Conservation (phyloP, 2,113 vertebrate species). For the Monopterus albus region DNA sequence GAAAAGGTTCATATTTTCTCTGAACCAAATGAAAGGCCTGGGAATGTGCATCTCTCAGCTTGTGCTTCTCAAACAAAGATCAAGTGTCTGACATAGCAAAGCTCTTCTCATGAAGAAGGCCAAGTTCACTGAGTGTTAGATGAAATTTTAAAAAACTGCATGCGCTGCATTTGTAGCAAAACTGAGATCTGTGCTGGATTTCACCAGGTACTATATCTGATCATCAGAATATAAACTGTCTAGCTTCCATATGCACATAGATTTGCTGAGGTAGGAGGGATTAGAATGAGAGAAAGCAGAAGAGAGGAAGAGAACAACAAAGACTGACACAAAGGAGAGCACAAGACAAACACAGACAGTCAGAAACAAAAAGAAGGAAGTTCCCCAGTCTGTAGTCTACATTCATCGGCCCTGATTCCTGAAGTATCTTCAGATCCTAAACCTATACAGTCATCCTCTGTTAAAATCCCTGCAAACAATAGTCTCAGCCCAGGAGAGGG, state of each 20-base stretch:
- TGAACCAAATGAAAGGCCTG: constrained; percentile 43
- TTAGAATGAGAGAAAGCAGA: constrained; percentile 40
- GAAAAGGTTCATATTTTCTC: constrained; percentile 49
- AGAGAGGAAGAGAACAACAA: constrained; percentile 29
- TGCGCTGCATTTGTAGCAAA: constrained; percentile 29
- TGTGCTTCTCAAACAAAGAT: constrained; percentile 36
- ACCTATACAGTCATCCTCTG: constrained; percentile 64
- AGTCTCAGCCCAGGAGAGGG: constrained; percentile 50
- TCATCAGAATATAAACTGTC: constrained; percentile 17
- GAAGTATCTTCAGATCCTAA: constrained; percentile 66
- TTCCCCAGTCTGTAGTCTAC: constrained; percentile 70
- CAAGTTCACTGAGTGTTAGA: constrained; percentile 3
- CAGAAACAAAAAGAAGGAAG: constrained; percentile 75
- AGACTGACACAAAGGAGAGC: constrained; percentile 63
- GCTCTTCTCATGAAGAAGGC: constrained; percentile 11
- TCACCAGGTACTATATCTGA: constrained; percentile 38
- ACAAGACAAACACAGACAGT: constrained; percentile 69
- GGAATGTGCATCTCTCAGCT: constrained; percentile 36
- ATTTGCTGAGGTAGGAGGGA: constrained; percentile 52
- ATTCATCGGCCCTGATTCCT: constrained; percentile 70
- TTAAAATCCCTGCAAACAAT: constrained; percentile 72
- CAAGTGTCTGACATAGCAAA: constrained; percentile 31
- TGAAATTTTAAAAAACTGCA: constrained; percentile 8
- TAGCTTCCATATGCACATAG: constrained; percentile 54
- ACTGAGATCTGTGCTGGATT: constrained; percentile 4